A percentile compares a stretch with the other conserved stretches of the same genome.
Conservation (phyloP, 2,888 invertebrate species). For the Limnephilus rhombicus region DNA sequence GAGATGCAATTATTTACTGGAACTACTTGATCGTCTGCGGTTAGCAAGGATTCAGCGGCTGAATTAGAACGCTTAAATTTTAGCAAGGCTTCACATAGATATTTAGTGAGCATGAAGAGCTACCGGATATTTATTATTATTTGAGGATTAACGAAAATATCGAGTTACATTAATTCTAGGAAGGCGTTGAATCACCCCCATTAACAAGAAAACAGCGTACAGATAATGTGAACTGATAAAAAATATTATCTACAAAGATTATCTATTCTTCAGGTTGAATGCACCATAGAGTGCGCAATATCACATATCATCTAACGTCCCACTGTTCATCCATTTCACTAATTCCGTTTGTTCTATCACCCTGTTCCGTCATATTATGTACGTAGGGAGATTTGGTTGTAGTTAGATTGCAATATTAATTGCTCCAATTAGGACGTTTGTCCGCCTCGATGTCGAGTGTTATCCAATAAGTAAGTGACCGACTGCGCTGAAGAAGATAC, state of each 20-base stretch:
- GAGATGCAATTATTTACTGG: no score
- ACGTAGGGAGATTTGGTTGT: neutral
- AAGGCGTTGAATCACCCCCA: neutral
- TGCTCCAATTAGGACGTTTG: slow-evolving; percentile 1
- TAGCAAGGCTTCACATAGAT: no score
- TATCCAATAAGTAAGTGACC: neutral
- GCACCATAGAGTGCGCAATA: neutral
- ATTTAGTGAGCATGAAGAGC: no score
- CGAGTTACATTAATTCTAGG: neutral
- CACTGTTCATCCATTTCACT: neutral
- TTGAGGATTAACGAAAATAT: neutral
- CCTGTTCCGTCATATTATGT: neutral
- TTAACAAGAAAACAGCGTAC: neutral
- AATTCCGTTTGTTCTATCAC: neutral
- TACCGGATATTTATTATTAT: no score
- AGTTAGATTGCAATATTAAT: neutral
- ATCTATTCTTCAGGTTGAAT: neutral
- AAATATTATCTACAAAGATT: neutral
- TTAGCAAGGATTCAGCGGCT: no score
- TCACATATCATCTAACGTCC: neutral
- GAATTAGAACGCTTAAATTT: no score
- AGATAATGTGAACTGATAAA: slow-evolving; percentile 1
- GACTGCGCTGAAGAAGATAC: neutral
- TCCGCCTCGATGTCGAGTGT: neutral
- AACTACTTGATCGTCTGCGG: no score